A percentile compares a stretch with the other conserved stretches of the same genome.
Conservation (phyloP, 2,113 vertebrate genomes). For the Rhynchomys soricoides region DNA sequence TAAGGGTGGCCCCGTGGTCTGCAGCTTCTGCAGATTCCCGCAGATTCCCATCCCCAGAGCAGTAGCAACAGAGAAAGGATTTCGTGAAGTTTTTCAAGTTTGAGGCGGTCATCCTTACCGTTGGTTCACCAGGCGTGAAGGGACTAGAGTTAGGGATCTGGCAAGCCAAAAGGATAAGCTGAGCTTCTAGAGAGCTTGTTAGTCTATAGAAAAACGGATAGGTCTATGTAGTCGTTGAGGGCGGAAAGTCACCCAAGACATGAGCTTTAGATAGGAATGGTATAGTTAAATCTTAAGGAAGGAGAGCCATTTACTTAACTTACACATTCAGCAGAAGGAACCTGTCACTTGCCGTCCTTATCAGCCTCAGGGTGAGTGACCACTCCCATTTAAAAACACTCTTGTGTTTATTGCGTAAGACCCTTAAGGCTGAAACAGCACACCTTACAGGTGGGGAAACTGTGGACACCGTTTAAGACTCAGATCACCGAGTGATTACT, state of each 20-base stretch:
- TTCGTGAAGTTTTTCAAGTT: background rate
- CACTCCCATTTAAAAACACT: background rate
- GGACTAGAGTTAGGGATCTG: background rate
- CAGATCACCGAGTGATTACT: background rate
- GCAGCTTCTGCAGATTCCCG: background rate
- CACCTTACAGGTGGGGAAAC: background rate
- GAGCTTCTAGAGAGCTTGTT: background rate
- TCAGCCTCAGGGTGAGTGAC: background rate
- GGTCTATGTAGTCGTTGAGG: background rate
- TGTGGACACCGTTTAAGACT: background rate
- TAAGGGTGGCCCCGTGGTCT: conserved; percentile 52
- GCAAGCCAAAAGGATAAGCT: background rate
- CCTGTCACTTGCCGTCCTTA: background rate
- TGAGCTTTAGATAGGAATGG: background rate
- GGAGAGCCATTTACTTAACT: background rate
- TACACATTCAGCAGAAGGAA: background rate
- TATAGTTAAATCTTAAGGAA: background rate
- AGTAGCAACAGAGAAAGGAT: background rate
- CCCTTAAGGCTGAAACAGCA: background rate
- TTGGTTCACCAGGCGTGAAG: background rate
- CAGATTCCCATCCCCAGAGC: background rate
- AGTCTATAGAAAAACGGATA: background rate
- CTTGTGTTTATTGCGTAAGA: background rate
- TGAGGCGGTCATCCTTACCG: background rate
- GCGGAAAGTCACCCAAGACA: background rate